Evolutionary conservation across 2,797 vertebrate species (phyloP).

Genomic region (Hydrolagus colliei): DNA sequence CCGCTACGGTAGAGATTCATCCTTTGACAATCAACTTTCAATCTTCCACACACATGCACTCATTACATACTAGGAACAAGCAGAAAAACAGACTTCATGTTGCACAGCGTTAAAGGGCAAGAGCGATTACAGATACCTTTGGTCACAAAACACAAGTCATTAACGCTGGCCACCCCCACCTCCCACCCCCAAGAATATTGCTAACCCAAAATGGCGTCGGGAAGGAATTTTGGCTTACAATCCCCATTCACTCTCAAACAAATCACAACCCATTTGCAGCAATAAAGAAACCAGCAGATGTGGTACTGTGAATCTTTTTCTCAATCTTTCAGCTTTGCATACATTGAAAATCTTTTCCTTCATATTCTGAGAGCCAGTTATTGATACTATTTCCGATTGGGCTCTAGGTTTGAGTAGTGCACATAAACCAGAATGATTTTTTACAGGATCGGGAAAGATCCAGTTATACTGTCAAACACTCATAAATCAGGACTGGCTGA

Average conservation of each 20-base stretch:
- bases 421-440: not conserved
- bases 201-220: not conserved
- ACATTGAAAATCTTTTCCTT: slow-evolving; percentile 39
- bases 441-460: not conserved
- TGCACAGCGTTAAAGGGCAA: not conserved
- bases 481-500: not conserved
- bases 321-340: slow-evolving; percentile 33
- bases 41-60: not conserved
- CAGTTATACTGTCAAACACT: not conserved
- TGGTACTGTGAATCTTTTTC: slow-evolving; percentile 10
- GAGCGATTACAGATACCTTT: not conserved
- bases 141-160: not conserved
- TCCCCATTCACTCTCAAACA: not conserved
- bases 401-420: too few species aligned
- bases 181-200: too few species aligned
- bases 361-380: too few species aligned
- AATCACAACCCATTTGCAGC: slow-evolving; percentile 21
- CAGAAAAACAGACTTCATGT: not conserved
- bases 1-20: not conserved
- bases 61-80: not conserved
- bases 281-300: slow-evolving; percentile 31
- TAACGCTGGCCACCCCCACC: too few species aligned
- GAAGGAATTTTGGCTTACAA: not conserved
- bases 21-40: not conserved
- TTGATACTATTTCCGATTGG: too few species aligned